Conservation (phyloP, 2,888 invertebrate species). For the Aromia moschata region DNA sequence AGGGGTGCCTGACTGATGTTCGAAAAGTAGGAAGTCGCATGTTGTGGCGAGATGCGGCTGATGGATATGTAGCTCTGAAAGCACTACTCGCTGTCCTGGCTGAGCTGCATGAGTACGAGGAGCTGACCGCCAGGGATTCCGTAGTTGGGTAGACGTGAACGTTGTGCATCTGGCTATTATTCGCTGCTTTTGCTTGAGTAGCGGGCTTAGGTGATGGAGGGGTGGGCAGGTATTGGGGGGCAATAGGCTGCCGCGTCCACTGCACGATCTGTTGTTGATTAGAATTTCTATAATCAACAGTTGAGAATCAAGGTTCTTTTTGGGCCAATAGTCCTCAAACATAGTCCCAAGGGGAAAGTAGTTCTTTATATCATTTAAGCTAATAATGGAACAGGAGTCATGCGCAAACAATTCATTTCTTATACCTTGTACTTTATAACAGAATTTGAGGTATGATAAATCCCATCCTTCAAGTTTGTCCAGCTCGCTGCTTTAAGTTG, state of each 20-base stretch:
- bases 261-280: slow-evolving; percentile 69
- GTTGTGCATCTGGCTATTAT: slow-evolving; percentile 55
- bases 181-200: slow-evolving; percentile 56
- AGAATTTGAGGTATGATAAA: slow-evolving; percentile 90
- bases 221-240: slow-evolving; percentile 73
- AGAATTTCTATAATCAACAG: slow-evolving; percentile 68
- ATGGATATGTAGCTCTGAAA: slow-evolving; percentile 58
- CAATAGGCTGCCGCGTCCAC: slow-evolving; percentile 82
- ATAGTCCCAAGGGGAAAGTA: slow-evolving; percentile 90
- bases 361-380: slow-evolving; percentile 88
- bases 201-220: slow-evolving; percentile 60
- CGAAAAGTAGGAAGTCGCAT: slow-evolving; percentile 55
- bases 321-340: slow-evolving; percentile 94
- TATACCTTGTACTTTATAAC: slow-evolving; percentile 94
- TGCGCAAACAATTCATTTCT: slow-evolving; percentile 90
- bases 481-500: slow-evolving; percentile 86
- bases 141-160: slow-evolving; percentile 55
- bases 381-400: slow-evolving; percentile 90
- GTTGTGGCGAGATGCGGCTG: slow-evolving; percentile 56
- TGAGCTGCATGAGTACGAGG: slow-evolving; percentile 52
- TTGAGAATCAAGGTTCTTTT: slow-evolving; percentile 85
- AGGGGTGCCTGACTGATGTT: slow-evolving; percentile 62
- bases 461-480: slow-evolving; percentile 92
- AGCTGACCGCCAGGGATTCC: slow-evolving; percentile 51
- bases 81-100: slow-evolving; percentile 53